Evolutionary conservation across 2,113 vertebrate species (phyloP).

Genomic region (Synchiropus splendidus): DNA sequence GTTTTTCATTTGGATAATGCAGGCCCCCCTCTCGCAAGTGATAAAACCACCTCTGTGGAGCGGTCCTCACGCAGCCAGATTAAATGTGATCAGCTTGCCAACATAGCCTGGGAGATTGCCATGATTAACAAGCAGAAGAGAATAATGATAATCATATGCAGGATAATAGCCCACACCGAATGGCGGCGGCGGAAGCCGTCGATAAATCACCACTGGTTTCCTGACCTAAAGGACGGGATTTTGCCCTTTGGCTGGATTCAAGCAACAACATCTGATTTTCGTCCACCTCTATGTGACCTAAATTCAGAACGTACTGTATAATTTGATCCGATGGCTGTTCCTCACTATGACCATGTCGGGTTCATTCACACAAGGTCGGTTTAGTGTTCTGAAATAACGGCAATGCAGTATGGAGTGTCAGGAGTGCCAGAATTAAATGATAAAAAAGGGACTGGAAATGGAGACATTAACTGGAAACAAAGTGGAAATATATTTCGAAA

Average conservation of each 20-base stretch:
- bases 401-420: too few species aligned
- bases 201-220: conserved; percentile 50
- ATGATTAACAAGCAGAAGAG: conserved; percentile 57
- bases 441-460: too few species aligned
- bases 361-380: too few species aligned
- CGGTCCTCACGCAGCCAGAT: conserved; percentile 49
- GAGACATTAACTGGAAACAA: too few species aligned
- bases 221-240: conserved; percentile 40
- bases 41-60: conserved; percentile 51
- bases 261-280: conserved; percentile 12
- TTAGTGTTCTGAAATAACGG: too few species aligned
- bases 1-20: conserved; percentile 63
- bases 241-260: conserved; percentile 37
- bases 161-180: conserved; percentile 58
- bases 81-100: conserved; percentile 58
- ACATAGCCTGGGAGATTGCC: conserved; percentile 42
- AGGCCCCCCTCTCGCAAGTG: conserved; percentile 41
- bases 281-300: conserved; percentile 18
- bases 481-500: too few species aligned
- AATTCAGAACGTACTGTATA: too few species aligned
- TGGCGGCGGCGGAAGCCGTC: conserved; percentile 47
- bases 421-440: too few species aligned
- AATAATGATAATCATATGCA: conserved; percentile 62
- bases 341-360: too few species aligned
- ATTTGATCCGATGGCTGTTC: too few species aligned